Conservation (phyloP, 2,797 vertebrate genomes). For the Peromyscus attwateri region DNA sequence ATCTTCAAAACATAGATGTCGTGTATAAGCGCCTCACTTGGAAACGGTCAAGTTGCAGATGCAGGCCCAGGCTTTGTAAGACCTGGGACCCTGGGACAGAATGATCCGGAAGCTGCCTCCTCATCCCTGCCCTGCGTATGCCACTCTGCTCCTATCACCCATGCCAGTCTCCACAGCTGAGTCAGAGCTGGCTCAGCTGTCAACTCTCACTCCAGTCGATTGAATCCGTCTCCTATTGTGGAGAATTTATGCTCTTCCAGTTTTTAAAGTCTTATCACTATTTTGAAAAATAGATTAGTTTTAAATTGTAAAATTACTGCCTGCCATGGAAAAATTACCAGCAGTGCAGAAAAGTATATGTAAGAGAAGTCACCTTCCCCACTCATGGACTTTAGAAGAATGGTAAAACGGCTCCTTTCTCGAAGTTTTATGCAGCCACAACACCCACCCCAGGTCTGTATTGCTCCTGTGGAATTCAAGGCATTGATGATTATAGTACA, state of each 20-base stretch:
- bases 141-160: no score
- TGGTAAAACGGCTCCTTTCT: accelerated
- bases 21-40: neutral
- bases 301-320: conserved; percentile 62
- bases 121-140: accelerated
- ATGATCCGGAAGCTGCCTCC: neutral
- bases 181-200: neutral
- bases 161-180: accelerated
- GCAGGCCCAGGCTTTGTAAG: accelerated
- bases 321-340: neutral
- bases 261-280: conserved; percentile 26
- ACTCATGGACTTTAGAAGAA: neutral
- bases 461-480: neutral
- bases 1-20: neutral
- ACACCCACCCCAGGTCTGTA: accelerated
- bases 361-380: neutral
- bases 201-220: neutral
- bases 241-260: neutral
- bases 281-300: conserved; percentile 62
- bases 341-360: neutral
- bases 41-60: accelerated
- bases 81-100: accelerated
- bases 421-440: neutral
- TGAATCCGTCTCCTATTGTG: neutral
- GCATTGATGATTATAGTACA: no score